phyloP scores from a whole-genome alignment of 2,888 invertebrate genomes.

The Bimastos eiseni region DNA sequence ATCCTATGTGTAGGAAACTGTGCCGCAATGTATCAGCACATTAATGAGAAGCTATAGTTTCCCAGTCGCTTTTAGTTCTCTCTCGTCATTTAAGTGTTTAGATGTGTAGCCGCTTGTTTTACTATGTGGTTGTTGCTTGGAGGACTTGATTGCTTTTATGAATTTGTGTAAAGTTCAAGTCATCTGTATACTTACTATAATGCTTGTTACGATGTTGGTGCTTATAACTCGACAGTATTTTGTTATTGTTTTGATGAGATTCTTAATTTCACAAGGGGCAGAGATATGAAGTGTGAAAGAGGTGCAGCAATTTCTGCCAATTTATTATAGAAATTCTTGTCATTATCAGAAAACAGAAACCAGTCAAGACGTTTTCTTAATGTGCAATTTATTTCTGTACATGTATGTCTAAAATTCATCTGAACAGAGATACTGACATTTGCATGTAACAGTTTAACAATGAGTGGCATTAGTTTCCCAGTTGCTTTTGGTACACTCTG shows the following conservation, averaged over 20 bases:
- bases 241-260: neutral
- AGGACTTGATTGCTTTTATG: neutral
- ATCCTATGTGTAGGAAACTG: neutral
- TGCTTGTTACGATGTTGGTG: neutral
- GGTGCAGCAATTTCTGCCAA: neutral
- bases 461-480: neutral
- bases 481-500: too few relatives aligned
- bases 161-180: neutral
- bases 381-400: neutral
- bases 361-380: neutral
- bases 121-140: neutral
- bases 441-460: neutral
- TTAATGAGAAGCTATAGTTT: too few relatives aligned
- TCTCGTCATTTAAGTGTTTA: too few relatives aligned
- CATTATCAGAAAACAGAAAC: neutral
- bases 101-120: neutral
- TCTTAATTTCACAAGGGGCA: neutral
- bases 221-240: neutral
- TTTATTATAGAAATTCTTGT: conserved; percentile 1
- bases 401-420: neutral
- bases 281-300: neutral
- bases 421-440: neutral
- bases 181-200: neutral
- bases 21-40: neutral
- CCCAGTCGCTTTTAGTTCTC: too few relatives aligned